Evolutionary conservation across 2,888 invertebrate species (phyloP).

Genomic region (Steinernema scapterisci): DNA sequence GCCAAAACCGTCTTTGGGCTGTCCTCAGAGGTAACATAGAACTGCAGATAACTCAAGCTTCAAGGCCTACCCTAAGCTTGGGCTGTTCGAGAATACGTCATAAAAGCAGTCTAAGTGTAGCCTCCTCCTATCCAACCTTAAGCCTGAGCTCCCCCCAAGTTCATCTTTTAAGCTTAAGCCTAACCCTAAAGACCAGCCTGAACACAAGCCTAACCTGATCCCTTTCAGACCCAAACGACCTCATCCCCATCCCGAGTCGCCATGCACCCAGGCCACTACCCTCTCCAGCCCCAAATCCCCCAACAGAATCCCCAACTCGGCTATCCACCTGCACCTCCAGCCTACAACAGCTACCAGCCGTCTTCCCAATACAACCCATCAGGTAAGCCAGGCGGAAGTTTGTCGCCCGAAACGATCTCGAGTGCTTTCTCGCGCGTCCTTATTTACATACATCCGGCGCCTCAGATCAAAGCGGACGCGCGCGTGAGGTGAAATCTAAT

Average conservation of each 20-base stretch:
- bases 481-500: neutral
- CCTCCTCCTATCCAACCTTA: too few species aligned
- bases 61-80: too few species aligned
- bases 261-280: conserved; percentile 9
- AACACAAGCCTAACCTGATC: too few species aligned
- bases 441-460: neutral
- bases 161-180: too few species aligned
- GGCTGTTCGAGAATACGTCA: too few species aligned
- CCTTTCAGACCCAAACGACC: neutral
- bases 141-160: too few species aligned
- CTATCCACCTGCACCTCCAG: neutral
- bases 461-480: neutral
- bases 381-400: conserved; percentile 24
- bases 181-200: too few species aligned
- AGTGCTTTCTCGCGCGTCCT: conserved; percentile 13
- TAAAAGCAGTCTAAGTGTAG: too few species aligned
- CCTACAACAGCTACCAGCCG: neutral
- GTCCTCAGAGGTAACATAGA: too few species aligned
- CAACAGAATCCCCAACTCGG: neutral
- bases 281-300: neutral
- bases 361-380: neutral
- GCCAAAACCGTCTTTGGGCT: too few species aligned
- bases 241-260: neutral
- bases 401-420: neutral
- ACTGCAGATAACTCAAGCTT: too few species aligned